Evolutionary conservation across 2,888 invertebrate genomes (phyloP).

Genomic region (Scaptomyza parva): DNA sequence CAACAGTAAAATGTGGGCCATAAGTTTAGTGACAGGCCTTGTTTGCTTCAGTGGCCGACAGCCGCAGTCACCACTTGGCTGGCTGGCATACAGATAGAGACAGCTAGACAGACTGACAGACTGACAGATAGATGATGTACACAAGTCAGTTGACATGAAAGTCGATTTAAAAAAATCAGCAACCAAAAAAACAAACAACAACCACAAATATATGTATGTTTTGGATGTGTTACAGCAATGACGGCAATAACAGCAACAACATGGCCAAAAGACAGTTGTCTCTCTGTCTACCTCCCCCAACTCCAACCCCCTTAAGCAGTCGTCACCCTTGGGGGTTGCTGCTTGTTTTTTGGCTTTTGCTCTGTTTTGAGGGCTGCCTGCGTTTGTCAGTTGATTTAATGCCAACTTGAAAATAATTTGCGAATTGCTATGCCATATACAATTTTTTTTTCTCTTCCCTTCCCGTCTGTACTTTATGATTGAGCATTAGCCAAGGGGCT

Average conservation of each 20-base stretch:
- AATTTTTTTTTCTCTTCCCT: conserved; percentile 28
- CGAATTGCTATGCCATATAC: conserved; percentile 78
- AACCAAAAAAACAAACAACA: conserved; percentile 56
- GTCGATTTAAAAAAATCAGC: conserved; percentile 76
- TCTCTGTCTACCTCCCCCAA: conserved; percentile 8
- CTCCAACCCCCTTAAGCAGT: neutral
- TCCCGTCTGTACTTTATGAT: conserved; percentile 68
- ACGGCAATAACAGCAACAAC: conserved; percentile 58
- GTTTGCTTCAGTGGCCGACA: neutral
- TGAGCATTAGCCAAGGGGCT: conserved; percentile 63
- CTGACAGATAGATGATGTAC: conserved; percentile 65
- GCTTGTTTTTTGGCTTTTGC: conserved; percentile 39
- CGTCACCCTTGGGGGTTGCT: conserved; percentile 15
- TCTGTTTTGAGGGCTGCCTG: conserved; percentile 41
- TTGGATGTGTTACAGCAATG: conserved; percentile 43
- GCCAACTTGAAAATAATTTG: conserved; percentile 78
- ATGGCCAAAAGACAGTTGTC: conserved; percentile 52
- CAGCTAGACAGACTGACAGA: conserved; percentile 30
- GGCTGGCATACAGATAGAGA: conserved; percentile 49
- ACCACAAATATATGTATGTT: conserved; percentile 40
- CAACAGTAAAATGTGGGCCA: conserved; percentile 74
- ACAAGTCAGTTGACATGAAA: conserved; percentile 76
- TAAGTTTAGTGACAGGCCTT: conserved; percentile 61
- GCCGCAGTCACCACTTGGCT: conserved; percentile 13
- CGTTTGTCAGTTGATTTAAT: conserved; percentile 79